phyloP scores from a whole-genome alignment of 1,140 invertebrate species.

The Phymorhynchus buccinoides region DNA sequence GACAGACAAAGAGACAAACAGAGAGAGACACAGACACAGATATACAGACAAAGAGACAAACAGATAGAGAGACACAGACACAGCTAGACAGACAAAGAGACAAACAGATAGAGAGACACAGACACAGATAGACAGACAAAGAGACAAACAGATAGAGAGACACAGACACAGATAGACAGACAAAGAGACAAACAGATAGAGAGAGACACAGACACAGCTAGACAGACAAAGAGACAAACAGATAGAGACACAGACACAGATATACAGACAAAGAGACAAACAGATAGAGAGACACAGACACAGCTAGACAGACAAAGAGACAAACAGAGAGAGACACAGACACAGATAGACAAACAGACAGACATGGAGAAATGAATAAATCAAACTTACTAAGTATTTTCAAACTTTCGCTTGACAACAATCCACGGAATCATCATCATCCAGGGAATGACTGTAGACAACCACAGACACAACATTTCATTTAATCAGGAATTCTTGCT shows the following conservation, averaged over 20 bases:
- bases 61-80: no score
- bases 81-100: background rate
- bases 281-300: no score
- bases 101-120: background rate
- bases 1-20: background rate
- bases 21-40: background rate
- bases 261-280: no score
- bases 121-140: background rate
- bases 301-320: no score
- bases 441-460: slow-evolving; percentile 53
- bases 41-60: no score
- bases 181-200: background rate
- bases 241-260: no score
- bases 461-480: slow-evolving; percentile 8
- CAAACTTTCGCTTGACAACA: slow-evolving; percentile 75
- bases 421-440: slow-evolving; percentile 78
- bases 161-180: background rate
- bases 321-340: background rate
- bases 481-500: no score
- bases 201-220: no score
- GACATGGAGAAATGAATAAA: no score
- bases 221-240: no score
- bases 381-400: slow-evolving; percentile 67
- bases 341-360: background rate
- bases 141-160: background rate